Conservation (phyloP, 1,140 invertebrate species). For the Battus philenor region DNA sequence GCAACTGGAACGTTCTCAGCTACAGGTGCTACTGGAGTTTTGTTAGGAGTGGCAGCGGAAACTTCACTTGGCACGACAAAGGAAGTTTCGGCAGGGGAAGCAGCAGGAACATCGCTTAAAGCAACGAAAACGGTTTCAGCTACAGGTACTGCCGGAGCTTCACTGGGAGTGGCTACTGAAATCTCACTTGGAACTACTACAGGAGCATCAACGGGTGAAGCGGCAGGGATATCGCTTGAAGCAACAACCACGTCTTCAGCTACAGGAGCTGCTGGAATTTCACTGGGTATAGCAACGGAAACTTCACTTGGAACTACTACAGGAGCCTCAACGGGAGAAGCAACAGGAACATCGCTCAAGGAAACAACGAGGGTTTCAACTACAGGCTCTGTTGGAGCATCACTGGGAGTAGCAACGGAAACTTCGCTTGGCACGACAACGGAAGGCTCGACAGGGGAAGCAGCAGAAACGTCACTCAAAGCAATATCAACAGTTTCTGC, state of each 20-base stretch:
- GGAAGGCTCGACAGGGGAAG: not conserved
- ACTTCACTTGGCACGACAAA: not conserved
- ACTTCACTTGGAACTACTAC: conserved; percentile 4
- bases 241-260: too few species aligned
- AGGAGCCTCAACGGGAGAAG: not conserved
- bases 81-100: not conserved
- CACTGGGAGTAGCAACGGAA: not conserved
- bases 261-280: not conserved
- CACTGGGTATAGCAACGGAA: not conserved
- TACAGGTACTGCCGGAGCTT: too few species aligned
- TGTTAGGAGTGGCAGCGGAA: not conserved
- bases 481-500: too few species aligned
- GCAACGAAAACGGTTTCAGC: too few species aligned
- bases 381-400: too few species aligned
- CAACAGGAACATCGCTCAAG: conserved; percentile 5
- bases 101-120: not conserved
- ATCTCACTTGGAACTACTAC: not conserved
- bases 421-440: not conserved
- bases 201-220: not conserved
- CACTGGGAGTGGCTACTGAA: conserved; percentile 2
- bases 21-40: too few species aligned
- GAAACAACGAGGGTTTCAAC: conserved; percentile 4
- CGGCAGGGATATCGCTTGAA: not conserved
- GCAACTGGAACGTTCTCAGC: conserved; percentile 6
- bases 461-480: not conserved